phyloP scores from a whole-genome alignment of 2,113 vertebrate species.

The Cavia aperea region DNA sequence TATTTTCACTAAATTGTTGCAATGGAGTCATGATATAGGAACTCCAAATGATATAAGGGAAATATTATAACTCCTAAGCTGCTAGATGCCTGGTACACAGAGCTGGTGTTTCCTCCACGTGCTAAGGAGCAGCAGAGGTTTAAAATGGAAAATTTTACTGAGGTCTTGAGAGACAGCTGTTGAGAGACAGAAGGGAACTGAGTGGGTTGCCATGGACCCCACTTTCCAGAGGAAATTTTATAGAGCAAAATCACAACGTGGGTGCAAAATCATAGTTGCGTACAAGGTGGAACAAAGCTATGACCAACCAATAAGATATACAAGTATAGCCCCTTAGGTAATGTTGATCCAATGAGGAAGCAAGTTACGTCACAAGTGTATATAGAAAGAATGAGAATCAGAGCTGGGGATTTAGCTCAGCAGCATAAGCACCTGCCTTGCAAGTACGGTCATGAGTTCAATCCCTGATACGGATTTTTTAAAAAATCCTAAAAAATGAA shows the following conservation, averaged over 20 bases:
- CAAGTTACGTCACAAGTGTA: background rate
- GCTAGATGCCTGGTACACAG: background rate
- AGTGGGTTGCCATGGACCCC: background rate
- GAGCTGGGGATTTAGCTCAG: no score
- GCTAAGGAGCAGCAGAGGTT: background rate
- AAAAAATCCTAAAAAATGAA: no score
- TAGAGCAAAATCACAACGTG: background rate
- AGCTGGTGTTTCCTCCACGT: background rate
- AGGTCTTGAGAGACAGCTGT: background rate
- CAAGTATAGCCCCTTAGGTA: background rate
- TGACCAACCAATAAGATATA: background rate
- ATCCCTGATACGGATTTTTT: no score
- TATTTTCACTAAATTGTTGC: conserved; percentile 18
- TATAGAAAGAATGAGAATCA: background rate
- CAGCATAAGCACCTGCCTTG: no score
- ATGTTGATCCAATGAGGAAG: background rate
- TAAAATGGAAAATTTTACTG: background rate
- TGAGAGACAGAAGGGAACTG: background rate
- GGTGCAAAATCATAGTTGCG: background rate
- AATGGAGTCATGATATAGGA: background rate
- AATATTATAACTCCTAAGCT: background rate
- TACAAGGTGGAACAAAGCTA: background rate
- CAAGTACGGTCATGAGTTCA: no score
- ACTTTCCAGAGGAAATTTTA: background rate
- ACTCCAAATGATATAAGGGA: background rate